phyloP scores from a whole-genome alignment of 2,888 invertebrate species.

The Rhogogaster chlorosoma region DNA sequence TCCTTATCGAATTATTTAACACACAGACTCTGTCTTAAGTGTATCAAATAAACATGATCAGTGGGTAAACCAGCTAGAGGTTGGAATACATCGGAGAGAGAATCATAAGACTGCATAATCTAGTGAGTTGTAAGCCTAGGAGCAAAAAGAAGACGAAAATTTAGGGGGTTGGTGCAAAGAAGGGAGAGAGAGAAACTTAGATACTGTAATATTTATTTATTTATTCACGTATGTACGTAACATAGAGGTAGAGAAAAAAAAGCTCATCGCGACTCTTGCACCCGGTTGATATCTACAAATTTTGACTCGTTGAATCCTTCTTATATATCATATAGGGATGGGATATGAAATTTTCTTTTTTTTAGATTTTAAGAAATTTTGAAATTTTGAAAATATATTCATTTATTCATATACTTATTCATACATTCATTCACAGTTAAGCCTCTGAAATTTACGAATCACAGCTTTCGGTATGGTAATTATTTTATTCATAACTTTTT shows the following conservation, averaged over 20 bases:
- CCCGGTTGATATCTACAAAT: not conserved
- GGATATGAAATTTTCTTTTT: not conserved
- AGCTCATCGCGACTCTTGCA: not conserved
- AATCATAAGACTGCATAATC: constrained; percentile 22
- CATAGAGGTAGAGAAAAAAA: not conserved
- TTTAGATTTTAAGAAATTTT: not conserved
- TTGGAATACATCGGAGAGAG: not conserved
- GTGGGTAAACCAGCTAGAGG: not conserved
- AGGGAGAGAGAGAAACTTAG: not conserved
- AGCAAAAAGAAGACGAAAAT: not conserved
- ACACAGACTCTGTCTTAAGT: not conserved
- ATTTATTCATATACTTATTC: constrained; percentile 18
- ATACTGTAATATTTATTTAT: not conserved
- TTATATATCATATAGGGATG: not conserved
- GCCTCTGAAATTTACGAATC: not conserved
- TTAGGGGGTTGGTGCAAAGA: not conserved
- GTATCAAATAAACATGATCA: constrained; percentile 5
- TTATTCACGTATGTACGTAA: not conserved
- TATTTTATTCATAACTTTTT: not conserved
- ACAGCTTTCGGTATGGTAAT: not conserved
- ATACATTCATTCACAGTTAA: not conserved
- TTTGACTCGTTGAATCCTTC: not conserved
- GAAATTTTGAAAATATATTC: not conserved
- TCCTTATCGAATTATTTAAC: not conserved
- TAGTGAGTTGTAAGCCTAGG: not conserved